Percentiles rank a stretch among this genome's conserved stretches.
These are phyloP conservation scores for Ischnus inquisitorius DNA, from an alignment of 2,888 invertebrate genomes.

Conservation along the genomic window DNA sequence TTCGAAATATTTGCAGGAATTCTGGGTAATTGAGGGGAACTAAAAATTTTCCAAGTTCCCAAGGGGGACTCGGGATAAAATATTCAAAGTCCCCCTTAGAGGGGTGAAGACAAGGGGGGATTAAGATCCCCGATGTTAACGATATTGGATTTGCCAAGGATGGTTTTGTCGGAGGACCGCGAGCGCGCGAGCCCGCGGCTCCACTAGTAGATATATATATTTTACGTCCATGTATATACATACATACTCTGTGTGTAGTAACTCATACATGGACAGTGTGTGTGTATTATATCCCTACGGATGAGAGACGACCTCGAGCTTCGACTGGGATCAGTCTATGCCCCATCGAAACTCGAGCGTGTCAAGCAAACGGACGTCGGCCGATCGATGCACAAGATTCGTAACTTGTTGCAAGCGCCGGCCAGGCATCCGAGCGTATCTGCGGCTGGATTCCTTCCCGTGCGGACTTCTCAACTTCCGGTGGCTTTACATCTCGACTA, in stretches of 20 bases:
- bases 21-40: no score
- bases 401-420: conserved; percentile 26
- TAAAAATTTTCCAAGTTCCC: no score
- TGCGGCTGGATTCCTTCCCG: conserved; percentile 25
- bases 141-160: no score
- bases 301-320: not conserved
- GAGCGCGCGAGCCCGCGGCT: no score
- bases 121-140: no score
- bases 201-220: no score
- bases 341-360: not conserved
- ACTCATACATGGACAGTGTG: not conserved
- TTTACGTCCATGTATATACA: not conserved
- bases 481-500: conserved; percentile 26
- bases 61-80: no score
- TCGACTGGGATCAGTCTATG: conserved; percentile 19
- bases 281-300: conserved; percentile 22
- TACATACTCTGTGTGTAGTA: not conserved
- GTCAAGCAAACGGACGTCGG: not conserved
- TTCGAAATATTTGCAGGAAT: no score
- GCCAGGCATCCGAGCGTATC: not conserved
- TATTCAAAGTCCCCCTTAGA: no score
- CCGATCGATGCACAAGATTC: conserved; percentile 24
- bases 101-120: no score
- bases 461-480: conserved; percentile 37
- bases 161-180: no score